Percentiles rank a stretch among this genome's conserved stretches.
Evolutionary conservation across 2,113 vertebrate genomes (phyloP).

Genomic region (Actinemys pallida): DNA sequence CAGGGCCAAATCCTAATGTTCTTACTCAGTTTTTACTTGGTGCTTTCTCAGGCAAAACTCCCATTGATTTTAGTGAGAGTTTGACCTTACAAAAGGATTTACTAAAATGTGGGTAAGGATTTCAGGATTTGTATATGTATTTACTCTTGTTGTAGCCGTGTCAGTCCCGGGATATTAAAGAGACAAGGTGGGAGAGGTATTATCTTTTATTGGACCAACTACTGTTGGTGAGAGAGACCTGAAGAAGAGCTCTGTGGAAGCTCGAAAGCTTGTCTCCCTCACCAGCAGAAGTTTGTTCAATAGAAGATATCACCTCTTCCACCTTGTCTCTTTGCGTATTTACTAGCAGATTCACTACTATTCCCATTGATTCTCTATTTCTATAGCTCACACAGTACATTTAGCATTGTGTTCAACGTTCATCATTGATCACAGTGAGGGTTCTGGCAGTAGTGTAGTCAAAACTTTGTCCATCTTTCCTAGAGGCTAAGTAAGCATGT

Average conservation of each 20-base stretch:
- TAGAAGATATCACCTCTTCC: background rate
- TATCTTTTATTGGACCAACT: no score
- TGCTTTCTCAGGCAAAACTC: background rate
- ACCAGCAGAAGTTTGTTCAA: background rate
- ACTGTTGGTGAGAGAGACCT: background rate
- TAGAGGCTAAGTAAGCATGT: background rate
- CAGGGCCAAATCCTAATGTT: background rate
- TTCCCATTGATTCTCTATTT: fast-evolving
- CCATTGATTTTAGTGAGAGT: background rate
- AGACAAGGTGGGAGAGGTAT: no score
- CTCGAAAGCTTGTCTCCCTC: background rate
- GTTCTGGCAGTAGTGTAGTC: fast-evolving
- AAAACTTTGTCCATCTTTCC: background rate
- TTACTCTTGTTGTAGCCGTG: no score
- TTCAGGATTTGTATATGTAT: background rate
- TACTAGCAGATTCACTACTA: fast-evolving
- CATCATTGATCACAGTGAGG: background rate
- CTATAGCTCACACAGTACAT: fast-evolving
- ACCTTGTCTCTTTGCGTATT: background rate
- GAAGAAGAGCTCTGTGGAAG: background rate
- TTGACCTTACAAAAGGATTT: background rate
- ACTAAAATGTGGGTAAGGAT: background rate
- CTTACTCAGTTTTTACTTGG: background rate
- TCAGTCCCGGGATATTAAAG: background rate
- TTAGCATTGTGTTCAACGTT: background rate